Evolutionary conservation across 2,113 vertebrate genomes (phyloP).

Genomic region (Tinamus guttatus): DNA sequence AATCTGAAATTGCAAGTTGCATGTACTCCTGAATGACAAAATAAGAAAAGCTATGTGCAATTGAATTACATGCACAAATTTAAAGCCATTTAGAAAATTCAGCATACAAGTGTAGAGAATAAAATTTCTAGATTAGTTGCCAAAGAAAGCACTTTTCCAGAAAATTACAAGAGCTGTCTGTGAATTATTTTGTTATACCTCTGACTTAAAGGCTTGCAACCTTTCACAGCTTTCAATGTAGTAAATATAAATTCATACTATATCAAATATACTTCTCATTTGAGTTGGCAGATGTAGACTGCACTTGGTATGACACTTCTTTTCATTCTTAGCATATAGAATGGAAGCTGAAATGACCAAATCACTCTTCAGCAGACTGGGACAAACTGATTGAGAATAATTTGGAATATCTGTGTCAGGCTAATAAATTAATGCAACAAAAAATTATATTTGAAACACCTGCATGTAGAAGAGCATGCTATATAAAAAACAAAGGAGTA

Average conservation of each 20-base stretch:
- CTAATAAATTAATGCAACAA: slow-evolving; percentile 61
- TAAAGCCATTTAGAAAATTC: not conserved
- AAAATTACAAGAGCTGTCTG: not conserved
- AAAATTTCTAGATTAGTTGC: not conserved
- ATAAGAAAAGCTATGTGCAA: not conserved
- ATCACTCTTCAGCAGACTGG: slow-evolving; percentile 29
- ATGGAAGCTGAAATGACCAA: not conserved
- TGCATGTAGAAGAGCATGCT: not conserved
- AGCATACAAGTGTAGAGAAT: not conserved
- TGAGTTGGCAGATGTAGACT: not conserved
- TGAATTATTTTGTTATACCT: not conserved
- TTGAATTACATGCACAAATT: slow-evolving; percentile 7
- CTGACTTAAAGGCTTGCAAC: not conserved
- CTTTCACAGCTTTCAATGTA: not conserved
- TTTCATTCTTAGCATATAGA: slow-evolving; percentile 28
- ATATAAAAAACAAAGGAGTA: slow-evolving; percentile 28
- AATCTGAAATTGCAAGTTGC: not conserved
- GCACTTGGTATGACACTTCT: not conserved
- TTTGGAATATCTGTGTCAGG: slow-evolving; percentile 43
- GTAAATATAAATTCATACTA: not conserved
- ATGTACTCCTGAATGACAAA: not conserved
- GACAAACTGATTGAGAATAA: slow-evolving; percentile 43
- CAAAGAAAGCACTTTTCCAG: not conserved
- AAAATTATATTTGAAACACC: slow-evolving; percentile 39
- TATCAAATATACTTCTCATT: not conserved